Conservation (phyloP, 2,797 vertebrate species). For the Artibeus jamaicensis region DNA sequence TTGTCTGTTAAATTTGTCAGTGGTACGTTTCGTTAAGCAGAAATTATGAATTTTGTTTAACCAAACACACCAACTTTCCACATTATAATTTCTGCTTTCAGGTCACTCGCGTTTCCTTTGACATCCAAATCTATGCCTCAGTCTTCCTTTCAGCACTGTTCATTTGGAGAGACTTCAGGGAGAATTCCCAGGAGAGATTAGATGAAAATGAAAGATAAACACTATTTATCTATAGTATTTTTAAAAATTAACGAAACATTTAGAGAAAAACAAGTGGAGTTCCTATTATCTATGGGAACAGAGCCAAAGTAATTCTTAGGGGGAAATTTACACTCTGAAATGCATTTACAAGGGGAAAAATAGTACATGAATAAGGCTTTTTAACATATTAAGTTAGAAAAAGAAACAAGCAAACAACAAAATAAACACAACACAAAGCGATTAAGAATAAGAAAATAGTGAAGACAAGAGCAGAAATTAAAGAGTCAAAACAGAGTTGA, state of each 20-base stretch:
- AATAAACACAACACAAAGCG: not conserved
- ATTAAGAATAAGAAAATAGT: not conserved
- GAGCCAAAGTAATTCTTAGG: conserved; percentile 3
- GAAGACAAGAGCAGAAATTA: not conserved
- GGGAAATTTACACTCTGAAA: not conserved
- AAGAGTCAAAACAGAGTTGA: not conserved
- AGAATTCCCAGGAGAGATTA: not conserved
- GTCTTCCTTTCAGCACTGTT: not conserved
- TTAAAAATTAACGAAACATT: not conserved
- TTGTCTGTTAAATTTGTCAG: not conserved
- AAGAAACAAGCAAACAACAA: not conserved
- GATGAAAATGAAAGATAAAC: not conserved
- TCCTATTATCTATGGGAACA: not conserved
- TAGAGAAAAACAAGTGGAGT: not conserved
- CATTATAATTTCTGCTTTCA: not conserved
- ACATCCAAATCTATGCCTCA: not conserved
- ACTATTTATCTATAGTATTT: not conserved
- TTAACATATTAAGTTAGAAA: not conserved
- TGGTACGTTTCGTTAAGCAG: not conserved
- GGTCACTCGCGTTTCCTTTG: not conserved
- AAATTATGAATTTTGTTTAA: conserved; percentile 4
- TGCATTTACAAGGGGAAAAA: not conserved
- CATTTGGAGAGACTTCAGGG: not conserved
- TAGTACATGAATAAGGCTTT: not conserved
- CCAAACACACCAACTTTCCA: not conserved